Conservation (phyloP, 2,888 invertebrate genomes). For the Calliscelio sp. region DNA sequence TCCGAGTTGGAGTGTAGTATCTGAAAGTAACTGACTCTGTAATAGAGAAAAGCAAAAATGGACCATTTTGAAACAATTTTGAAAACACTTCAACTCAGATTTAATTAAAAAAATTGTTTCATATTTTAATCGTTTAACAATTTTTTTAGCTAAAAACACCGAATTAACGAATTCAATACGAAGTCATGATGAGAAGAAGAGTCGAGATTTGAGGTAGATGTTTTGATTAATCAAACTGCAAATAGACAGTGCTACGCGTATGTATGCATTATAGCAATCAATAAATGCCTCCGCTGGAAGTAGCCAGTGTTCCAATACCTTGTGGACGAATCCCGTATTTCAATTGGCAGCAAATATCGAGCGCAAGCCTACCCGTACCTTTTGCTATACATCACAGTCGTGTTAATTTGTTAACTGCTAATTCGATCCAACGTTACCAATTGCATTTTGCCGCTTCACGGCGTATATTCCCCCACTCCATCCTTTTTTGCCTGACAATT, state of each 20-base stretch:
- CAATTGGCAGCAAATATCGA: conserved; percentile 79
- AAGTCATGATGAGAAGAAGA: conserved; percentile 14
- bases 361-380: conserved; percentile 55
- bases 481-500: neutral
- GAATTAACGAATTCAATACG: neutral
- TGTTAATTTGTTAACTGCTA: conserved; percentile 80
- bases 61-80: too few relatives aligned
- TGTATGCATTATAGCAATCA: conserved; percentile 73
- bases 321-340: conserved; percentile 77
- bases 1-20: too few relatives aligned
- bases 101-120: too few relatives aligned
- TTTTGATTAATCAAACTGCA: conserved; percentile 77
- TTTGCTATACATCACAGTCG: conserved; percentile 64
- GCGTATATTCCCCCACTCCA: neutral
- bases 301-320: conserved; percentile 71
- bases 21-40: too few relatives aligned
- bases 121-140: too few relatives aligned
- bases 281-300: conserved; percentile 75
- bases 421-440: conserved; percentile 75
- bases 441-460: conserved; percentile 70
- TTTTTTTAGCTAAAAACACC: too few relatives aligned
- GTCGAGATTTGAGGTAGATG: conserved; percentile 56
- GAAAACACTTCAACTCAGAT: too few relatives aligned
- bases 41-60: too few relatives aligned
- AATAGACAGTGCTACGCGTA: conserved; percentile 65